Base-by-base conservation (phyloP, 2,888 invertebrate genomes). In the Pherbina coryleti region DNA sequence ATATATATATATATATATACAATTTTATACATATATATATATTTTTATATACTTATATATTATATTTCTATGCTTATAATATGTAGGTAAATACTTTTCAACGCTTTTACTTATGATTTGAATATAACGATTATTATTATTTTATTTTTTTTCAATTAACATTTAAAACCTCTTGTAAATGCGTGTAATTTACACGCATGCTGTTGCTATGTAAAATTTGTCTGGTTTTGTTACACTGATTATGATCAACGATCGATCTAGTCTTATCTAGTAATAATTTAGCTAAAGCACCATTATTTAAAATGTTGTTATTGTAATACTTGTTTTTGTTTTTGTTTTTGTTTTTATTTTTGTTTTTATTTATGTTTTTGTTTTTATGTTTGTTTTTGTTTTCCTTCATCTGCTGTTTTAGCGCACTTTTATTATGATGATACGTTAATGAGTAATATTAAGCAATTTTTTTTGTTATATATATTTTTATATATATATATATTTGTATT, bases 281-380 rank as follows among this genome's bases (percentile, higher is more conserved):
- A 86, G 87, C 87, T 87, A 87, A 87, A 87, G 87, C 87, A 87
- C 87, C 87, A 87, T 72, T 72, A 60, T 72, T 72, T 60, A 60
- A 72, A 72, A 85, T 86, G 81, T 84, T 84, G 81, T 84, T 79
- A 79, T 81, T 79, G 75, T 82, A 79, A 79, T 79, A 75, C 67
- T 78, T 53, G 49, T 80, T 79, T 75, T 80, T 82, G 82, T 80
- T 60, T 78, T 83, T 86, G 81, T 84, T 84, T 81, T 84, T 79
- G 78, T 81, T 79, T 73, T 82, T 79, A 79, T 79, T 74, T 62
- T 78, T 53, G 49, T 80, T 79, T 75, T 80, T 82, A 82, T 80
- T 60, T 78, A n/a, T n/a, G n/a, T n/a, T n/a, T n/a, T n/a, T n/a
- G n/a, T n/a, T n/a, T n/a, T n/a, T n/a, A n/a, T n/a, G n/a, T n/a